phyloP scores from a whole-genome alignment of 2,797 vertebrate genomes.

The Ceyx erithaca region DNA sequence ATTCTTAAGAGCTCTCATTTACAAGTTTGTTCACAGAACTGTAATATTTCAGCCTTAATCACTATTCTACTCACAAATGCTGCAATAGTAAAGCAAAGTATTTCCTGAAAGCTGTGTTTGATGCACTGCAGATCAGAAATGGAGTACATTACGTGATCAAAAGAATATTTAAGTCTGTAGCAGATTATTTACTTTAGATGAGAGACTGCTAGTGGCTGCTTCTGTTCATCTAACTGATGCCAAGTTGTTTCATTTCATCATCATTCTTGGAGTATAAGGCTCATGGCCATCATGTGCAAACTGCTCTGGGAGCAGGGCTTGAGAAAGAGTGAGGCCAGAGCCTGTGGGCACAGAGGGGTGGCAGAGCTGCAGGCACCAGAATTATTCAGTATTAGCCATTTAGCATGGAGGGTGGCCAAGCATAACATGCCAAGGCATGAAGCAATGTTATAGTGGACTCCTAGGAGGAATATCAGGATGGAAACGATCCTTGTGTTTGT shows the following conservation, averaged over 20 bases:
- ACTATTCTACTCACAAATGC: neutral
- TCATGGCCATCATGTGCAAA: neutral
- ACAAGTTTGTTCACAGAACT: neutral
- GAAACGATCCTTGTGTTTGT: neutral
- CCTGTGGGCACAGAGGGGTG: neutral
- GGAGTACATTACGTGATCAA: neutral
- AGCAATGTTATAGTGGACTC: neutral
- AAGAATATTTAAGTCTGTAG: neutral
- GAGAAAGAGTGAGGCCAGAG: neutral
- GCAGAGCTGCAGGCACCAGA: neutral
- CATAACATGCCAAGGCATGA: neutral
- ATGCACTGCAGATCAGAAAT: neutral
- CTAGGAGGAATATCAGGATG: accelerated
- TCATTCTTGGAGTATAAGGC: neutral
- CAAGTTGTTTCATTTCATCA: neutral
- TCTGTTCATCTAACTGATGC: neutral
- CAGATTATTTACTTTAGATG: neutral
- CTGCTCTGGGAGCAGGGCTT: neutral
- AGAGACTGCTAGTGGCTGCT: neutral
- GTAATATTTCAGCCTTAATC: neutral
- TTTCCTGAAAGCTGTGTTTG: neutral
- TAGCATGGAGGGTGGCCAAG: neutral
- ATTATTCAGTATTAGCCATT: neutral
- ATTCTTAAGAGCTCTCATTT: neutral
- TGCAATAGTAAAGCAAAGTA: neutral